Evolutionary conservation across 1,140 invertebrate genomes (phyloP).

Genomic region (Rhopalosiphum maidis): DNA sequence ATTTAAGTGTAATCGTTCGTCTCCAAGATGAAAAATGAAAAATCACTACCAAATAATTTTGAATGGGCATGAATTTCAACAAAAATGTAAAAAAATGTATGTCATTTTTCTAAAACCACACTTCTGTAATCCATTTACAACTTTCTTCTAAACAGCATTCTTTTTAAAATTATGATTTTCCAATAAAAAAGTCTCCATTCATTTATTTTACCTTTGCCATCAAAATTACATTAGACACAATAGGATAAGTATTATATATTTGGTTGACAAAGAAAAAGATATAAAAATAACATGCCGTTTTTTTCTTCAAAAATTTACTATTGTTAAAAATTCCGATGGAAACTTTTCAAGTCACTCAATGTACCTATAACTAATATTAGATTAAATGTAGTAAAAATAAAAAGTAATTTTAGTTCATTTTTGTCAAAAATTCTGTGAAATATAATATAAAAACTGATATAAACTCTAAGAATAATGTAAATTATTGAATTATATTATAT

Average conservation of each 20-base stretch:
- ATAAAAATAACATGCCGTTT: neutral
- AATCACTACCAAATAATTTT: neutral
- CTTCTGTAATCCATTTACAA: neutral
- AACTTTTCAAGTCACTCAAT: neutral
- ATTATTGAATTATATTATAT: no score
- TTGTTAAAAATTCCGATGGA: neutral
- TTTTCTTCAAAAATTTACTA: neutral
- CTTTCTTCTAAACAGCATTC: neutral
- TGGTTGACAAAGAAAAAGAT: neutral
- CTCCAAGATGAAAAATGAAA: neutral
- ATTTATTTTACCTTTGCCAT: neutral
- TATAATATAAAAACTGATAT: neutral
- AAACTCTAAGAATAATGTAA: no score
- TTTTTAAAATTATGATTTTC: neutral
- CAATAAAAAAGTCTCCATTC: slow-evolving; percentile 1
- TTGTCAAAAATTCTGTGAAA: neutral
- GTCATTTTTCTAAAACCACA: neutral
- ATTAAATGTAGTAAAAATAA: neutral
- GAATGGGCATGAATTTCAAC: neutral
- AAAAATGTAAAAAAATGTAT: neutral
- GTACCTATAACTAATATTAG: neutral
- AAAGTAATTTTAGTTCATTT: neutral
- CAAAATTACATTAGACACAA: neutral
- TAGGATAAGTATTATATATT: neutral
- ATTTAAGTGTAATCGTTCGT: neutral